These are phyloP conservation scores for Agonopterix alstromeriana DNA, from an alignment of 2,888 invertebrate species.

Conservation along the genomic window DNA sequence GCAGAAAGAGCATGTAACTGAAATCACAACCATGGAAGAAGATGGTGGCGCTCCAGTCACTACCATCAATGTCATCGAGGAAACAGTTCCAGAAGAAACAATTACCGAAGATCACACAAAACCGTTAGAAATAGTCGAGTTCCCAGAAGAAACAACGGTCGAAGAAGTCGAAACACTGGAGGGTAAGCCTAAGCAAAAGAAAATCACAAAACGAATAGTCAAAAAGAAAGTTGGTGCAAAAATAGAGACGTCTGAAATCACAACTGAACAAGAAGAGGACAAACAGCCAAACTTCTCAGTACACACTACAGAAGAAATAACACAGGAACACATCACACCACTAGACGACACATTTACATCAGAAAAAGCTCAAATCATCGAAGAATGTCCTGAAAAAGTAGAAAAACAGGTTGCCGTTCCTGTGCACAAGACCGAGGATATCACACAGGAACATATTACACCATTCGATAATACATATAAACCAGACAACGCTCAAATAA, in stretches of 20 bases:
- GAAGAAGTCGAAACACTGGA: slow-evolving; percentile 20
- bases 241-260: slow-evolving; percentile 18
- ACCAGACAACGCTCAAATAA: slow-evolving; percentile 22
- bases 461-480: slow-evolving; percentile 25
- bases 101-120: slow-evolving; percentile 29
- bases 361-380: slow-evolving; percentile 24
- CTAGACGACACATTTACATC: slow-evolving; percentile 26
- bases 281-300: slow-evolving; percentile 29
- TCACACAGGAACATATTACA: slow-evolving; percentile 28
- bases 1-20: slow-evolving; percentile 37
- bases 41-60: slow-evolving; percentile 24
- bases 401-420: slow-evolving; percentile 27
- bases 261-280: slow-evolving; percentile 27
- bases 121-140: slow-evolving; percentile 42
- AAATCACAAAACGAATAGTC: slow-evolving; percentile 24
- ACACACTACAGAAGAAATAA: slow-evolving; percentile 25
- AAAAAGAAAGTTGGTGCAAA: slow-evolving; percentile 27
- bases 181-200: slow-evolving; percentile 26
- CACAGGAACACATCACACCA: slow-evolving; percentile 25
- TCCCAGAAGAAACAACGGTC: slow-evolving; percentile 22
- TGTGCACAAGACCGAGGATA: slow-evolving; percentile 26
- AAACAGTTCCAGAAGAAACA: slow-evolving; percentile 15
- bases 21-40: slow-evolving; percentile 40
- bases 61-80: slow-evolving; percentile 16
- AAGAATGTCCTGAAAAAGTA: no score